phyloP scores from a whole-genome alignment of 2,113 vertebrate species.

The Sinocyclocheilus rhinocerous region DNA sequence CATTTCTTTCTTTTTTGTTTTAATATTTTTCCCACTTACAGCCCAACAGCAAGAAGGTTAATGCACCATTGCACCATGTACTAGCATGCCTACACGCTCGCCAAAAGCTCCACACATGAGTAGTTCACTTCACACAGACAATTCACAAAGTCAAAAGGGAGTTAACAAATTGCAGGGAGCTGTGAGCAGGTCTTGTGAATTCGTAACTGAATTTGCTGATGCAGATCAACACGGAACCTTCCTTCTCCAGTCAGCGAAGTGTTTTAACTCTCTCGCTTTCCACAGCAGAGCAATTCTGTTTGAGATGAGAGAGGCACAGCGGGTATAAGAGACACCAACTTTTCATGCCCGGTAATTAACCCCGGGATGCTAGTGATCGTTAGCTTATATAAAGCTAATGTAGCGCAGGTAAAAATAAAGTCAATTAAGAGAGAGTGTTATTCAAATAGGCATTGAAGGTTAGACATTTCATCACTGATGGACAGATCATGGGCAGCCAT shows the following conservation, averaged over 20 bases:
- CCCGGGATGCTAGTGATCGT: slow-evolving; percentile 35
- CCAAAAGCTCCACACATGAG: slow-evolving; percentile 20
- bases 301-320: slow-evolving; percentile 6
- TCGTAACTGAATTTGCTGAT: slow-evolving; percentile 9
- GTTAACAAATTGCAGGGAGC: slow-evolving; percentile 5
- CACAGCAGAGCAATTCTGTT: slow-evolving; percentile 2
- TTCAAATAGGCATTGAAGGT: not conserved
- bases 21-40: not conserved
- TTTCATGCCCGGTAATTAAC: slow-evolving; percentile 20
- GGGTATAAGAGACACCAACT: not conserved
- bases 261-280: not conserved
- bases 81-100: not conserved
- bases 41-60: slow-evolving; percentile 19
- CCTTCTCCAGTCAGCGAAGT: not conserved
- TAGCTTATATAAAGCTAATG: slow-evolving; percentile 37
- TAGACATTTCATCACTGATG: not conserved
- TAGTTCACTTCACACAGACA: slow-evolving; percentile 26
- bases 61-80: slow-evolving; percentile 36
- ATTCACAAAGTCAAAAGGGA: slow-evolving; percentile 42
- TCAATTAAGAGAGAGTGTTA: slow-evolving; percentile 7
- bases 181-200: not conserved
- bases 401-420: slow-evolving; percentile 39
- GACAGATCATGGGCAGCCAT: not conserved
- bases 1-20: not conserved
- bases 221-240: slow-evolving; percentile 1